Evolutionary conservation across 2,797 vertebrate genomes (phyloP), one percentile per base, ranked within the genome.

Genomic region (Pteropus rufus): DNA sequence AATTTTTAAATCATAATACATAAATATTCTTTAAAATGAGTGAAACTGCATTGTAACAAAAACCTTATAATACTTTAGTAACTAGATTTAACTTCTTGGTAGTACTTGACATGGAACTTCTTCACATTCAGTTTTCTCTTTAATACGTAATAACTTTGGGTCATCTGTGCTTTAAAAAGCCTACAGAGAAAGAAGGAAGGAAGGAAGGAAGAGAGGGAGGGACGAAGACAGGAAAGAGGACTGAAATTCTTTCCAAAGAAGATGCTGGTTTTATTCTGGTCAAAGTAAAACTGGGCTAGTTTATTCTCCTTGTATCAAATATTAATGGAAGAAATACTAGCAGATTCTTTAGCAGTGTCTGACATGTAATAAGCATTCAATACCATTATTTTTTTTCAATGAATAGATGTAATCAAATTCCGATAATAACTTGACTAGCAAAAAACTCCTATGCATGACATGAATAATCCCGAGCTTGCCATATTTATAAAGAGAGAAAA

Each of bases 11-110:
- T 67, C 81, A 67, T 77, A 75, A 83, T 29, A n/a, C n/a, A 85
- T 64, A 72, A 84, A 62, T 76, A 72, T 39, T 85, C 46, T 79
- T 96, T 77, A 70, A 89, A 96, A 52, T 76, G n/a, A 82, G 44
- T 58, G 11, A 44, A 65, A 82, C 16, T 64, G 11, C 21, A 54
- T 14, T 36, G 3, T 41, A 67, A 69, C 26, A 52, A 54, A 21
- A 31, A 41, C 41, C 15, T 93, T 58, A 4, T 5, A 75, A 67
- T 44, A 58, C 21, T 39, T 64, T 15, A 83, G 29, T n/a, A 75
- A 94, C 70, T 58, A 67, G 41, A 76, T 52, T 84, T 88, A 56
- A 88, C 52, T 93, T 81, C 72, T 64, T 83, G 31, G 9, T 52
- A 31, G 29, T 60, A 70, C 49, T 94, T 41, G 9, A 96, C 31